Evolutionary conservation across 2,797 vertebrate genomes (phyloP), one percentile per base, ranked within the genome.

Genomic region (Amblyopsis hoosieri): DNA sequence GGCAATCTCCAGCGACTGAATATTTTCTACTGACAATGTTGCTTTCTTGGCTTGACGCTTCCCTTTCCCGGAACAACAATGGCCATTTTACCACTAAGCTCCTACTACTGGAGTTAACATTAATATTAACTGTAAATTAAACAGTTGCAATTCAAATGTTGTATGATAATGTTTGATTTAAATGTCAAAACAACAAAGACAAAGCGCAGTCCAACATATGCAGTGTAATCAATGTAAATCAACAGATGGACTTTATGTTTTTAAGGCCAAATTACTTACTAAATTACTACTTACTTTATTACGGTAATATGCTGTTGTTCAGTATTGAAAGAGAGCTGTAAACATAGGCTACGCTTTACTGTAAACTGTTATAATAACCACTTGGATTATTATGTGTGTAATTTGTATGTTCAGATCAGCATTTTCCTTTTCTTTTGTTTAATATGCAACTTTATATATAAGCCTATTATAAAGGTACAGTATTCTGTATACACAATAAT

Each of bases 51-150:
- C 12, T 8, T 42, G 42, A 61, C 65, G 54, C 61, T 50, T 82
- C 72, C 47, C 31, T 72, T 91, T 92, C 85, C 89, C 76, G 90
- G 89, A 91, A 92, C 45, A 55, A 61, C 14, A 48, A 42, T 45
- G 2, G 63, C 53, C 62, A 53, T 45, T 42, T 49, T 83, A 88
- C 90, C 87, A 74, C 0, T 0, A 64, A 2, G 4, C 0, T 3
- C 0, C 0, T 68, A 74, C 57, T 76, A 79, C 9, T 42, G 37
- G 37, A 42, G 37, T 9, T 42, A 42, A 42, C 37, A 42, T 42
- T 42, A 42, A 9, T 8, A 33, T 29, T 5, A 6, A 33, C 6
- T 54, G 12, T 2, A 13, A 31, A 54, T 23, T 3, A 23, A 4
- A 0, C 1, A 5, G 29, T 9, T 54, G 6, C 12, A 54, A n/a